Conservation (phyloP, 2,888 invertebrate genomes). For the Nysson spinosus region DNA sequence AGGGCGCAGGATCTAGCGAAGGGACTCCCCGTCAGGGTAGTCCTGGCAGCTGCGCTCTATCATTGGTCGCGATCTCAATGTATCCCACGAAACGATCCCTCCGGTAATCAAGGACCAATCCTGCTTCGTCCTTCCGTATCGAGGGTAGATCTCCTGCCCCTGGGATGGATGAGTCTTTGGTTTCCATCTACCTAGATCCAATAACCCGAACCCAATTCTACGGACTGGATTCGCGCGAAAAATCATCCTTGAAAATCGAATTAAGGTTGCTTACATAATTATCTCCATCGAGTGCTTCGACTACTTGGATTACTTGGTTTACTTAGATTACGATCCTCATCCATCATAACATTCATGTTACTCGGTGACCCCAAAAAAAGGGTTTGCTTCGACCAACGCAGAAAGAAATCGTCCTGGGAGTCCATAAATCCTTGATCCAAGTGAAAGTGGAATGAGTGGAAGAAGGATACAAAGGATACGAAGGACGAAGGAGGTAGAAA, state of each 20-base stretch:
- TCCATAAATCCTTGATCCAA: conserved; percentile 63
- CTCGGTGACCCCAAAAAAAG: conserved; percentile 45
- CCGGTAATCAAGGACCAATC: conserved; percentile 74
- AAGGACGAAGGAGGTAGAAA: not conserved
- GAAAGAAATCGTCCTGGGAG: conserved; percentile 64
- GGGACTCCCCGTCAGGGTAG: conserved; percentile 45
- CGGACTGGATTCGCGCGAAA: not conserved
- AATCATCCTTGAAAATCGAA: not conserved
- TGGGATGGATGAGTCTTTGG: conserved; percentile 10
- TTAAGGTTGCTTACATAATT: too few relatives aligned
- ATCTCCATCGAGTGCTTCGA: too few relatives aligned
- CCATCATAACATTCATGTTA: too few relatives aligned
- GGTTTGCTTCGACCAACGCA: conserved; percentile 55
- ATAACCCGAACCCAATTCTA: not conserved
- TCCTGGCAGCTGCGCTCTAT: conserved; percentile 74
- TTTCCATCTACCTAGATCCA: not conserved
- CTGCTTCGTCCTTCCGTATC: conserved; percentile 49
- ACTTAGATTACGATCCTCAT: too few relatives aligned
- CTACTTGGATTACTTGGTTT: too few relatives aligned
- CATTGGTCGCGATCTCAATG: conserved; percentile 76
- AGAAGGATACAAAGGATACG: not conserved
- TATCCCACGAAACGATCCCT: conserved; percentile 72
- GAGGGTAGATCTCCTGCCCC: conserved; percentile 34
- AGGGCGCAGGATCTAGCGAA: conserved; percentile 26
- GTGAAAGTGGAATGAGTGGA: not conserved